Percentiles rank a stretch among this genome's conserved stretches.
Evolutionary conservation across 2,888 invertebrate genomes (phyloP).

Genomic region (Agrochola circellaris): DNA sequence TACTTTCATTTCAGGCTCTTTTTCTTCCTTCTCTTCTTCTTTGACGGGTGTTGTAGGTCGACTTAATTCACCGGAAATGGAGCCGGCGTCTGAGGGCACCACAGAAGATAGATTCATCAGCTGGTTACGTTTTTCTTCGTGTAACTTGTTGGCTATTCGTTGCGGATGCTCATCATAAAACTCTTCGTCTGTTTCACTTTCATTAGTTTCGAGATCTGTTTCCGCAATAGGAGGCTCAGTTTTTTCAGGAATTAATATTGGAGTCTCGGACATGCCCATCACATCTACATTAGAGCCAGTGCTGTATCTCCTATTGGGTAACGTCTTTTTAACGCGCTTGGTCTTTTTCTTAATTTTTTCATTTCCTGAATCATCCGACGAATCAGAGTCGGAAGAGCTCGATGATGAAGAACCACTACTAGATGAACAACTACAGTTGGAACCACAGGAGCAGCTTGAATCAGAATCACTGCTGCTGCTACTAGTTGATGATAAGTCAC

Average conservation of each 20-base stretch:
- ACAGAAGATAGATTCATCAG: slow-evolving; percentile 91
- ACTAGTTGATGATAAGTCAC: slow-evolving; percentile 92
- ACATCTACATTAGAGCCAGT: slow-evolving; percentile 90
- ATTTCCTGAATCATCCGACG: slow-evolving; percentile 84
- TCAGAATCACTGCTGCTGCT: slow-evolving; percentile 94
- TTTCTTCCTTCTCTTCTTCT: slow-evolving; percentile 79
- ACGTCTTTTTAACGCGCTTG: slow-evolving; percentile 80
- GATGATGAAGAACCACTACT: slow-evolving; percentile 93
- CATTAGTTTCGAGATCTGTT: slow-evolving; percentile 96
- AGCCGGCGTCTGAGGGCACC: slow-evolving; percentile 91
- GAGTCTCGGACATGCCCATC: slow-evolving; percentile 88
- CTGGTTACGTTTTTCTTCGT: slow-evolving; percentile 94
- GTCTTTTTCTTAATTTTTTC: slow-evolving; percentile 84
- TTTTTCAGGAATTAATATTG: slow-evolving; percentile 86
- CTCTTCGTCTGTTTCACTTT: slow-evolving; percentile 96
- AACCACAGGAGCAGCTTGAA: slow-evolving; percentile 95
- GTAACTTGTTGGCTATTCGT: slow-evolving; percentile 92
- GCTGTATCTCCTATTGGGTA: slow-evolving; percentile 82
- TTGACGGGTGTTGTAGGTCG: slow-evolving; percentile 92
- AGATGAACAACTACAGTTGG: slow-evolving; percentile 95
- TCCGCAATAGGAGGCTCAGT: slow-evolving; percentile 93
- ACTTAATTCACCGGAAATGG: slow-evolving; percentile 91
- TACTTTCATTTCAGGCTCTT: slow-evolving; percentile 87
- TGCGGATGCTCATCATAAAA: slow-evolving; percentile 96
- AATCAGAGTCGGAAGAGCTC: slow-evolving; percentile 89